Conservation (phyloP, 2,888 invertebrate species). For the Melinaea marsaeus region DNA sequence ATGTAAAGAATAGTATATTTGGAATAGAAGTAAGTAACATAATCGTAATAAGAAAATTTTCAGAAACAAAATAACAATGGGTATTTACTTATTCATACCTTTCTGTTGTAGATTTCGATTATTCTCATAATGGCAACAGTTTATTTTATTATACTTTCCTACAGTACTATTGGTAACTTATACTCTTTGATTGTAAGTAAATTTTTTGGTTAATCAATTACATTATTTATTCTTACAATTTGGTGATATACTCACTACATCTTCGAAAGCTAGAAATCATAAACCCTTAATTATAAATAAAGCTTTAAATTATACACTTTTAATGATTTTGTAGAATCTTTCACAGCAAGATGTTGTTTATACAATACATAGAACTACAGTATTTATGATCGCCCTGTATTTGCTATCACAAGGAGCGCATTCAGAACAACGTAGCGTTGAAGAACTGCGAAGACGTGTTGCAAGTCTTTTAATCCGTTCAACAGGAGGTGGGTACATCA, state of each 20-base stretch:
- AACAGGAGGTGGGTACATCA: not conserved
- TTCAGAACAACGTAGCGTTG: constrained; percentile 9
- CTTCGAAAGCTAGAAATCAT: too few species aligned
- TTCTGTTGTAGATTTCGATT: constrained; percentile 5
- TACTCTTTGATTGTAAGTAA: too few species aligned
- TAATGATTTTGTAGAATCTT: too few species aligned
- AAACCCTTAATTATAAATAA: too few species aligned
- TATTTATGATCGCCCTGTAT: constrained; percentile 29
- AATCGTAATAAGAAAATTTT: not conserved
- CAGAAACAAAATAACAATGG: too few species aligned
- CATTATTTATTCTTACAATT: too few species aligned
- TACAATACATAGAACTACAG: not conserved
- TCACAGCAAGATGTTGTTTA: not conserved
- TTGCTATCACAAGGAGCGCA: constrained; percentile 23
- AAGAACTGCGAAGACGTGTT: constrained; percentile 7
- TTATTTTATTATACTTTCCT: constrained; percentile 18
- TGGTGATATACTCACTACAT: too few species aligned
- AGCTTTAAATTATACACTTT: too few species aligned
- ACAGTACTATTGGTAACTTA: not conserved
- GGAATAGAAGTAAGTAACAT: constrained; percentile 18
- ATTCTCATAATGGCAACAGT: not conserved
- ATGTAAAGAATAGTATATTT: too few species aligned
- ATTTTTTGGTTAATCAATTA: too few species aligned
- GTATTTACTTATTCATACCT: not conserved
- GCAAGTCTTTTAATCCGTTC: constrained; percentile 14